Evolutionary conservation across 2,888 invertebrate species (phyloP).

Genomic region (Cephus pulcher): DNA sequence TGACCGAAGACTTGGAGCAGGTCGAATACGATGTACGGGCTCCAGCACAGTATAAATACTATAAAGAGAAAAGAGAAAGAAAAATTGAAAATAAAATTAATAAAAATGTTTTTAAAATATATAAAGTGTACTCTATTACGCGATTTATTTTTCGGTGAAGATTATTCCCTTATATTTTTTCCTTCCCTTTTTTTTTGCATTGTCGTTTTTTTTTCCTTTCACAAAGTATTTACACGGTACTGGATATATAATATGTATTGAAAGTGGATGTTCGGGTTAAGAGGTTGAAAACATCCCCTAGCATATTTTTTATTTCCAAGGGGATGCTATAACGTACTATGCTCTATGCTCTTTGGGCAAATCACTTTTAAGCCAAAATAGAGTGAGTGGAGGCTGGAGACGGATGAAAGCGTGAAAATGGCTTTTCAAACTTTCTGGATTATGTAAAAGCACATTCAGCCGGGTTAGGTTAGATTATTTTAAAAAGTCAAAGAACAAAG

Average conservation of each 20-base stretch:
- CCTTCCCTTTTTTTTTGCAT: no score
- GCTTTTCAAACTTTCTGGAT: background rate
- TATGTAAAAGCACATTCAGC: background rate
- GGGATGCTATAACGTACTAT: background rate
- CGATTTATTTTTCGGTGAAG: background rate
- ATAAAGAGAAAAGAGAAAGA: slow-evolving; percentile 54
- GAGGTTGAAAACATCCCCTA: background rate
- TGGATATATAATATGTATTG: background rate
- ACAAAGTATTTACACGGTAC: background rate
- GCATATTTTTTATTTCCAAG: background rate
- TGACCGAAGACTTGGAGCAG: slow-evolving; percentile 85
- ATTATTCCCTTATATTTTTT: background rate
- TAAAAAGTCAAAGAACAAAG: background rate
- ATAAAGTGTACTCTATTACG: background rate
- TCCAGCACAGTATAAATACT: slow-evolving; percentile 93
- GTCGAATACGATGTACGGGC: slow-evolving; percentile 90
- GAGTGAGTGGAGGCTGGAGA: background rate
- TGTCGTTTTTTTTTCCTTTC: background rate
- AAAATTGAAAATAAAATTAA: background rate
- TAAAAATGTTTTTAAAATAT: background rate
- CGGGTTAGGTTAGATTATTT: background rate
- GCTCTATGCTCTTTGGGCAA: background rate
- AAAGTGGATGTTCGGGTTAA: background rate
- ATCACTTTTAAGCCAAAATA: background rate
- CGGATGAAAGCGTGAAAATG: background rate